Base-by-base conservation (phyloP, 53 echinoderm and acorn worm genomes). In the Paelopatides confundens region DNA sequence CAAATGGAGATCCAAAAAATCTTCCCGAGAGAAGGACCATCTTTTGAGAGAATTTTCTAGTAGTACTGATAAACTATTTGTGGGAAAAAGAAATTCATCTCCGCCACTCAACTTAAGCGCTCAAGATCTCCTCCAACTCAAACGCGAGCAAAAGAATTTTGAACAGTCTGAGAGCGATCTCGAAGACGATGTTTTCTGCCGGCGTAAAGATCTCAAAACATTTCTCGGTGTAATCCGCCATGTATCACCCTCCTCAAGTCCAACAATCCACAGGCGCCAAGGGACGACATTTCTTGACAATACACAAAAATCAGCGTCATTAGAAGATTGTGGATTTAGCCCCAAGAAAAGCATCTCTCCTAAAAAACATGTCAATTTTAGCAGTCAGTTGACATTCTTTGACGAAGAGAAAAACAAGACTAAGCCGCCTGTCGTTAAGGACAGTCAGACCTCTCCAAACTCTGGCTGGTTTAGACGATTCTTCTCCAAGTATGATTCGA, bases 401-500 rank as follows among this genome's bases (percentile, higher is more conserved):
- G 63, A 63, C 17, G 84, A 83, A 6, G 37, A 27, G 14, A 83
- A 36, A 1, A 65, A 63, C 38, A 36, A 28, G 15, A 83, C 63
- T 24, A 37, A 65, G 27, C 35, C 64, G 34, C 32, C 84, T 23
- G 63, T 37, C 54, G 84, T 83, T 35, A 83, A 65, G 47, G 65
- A 83, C 13, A 83, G 30, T 65, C 62, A 83, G 63, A 83, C 64
- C 84, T 83, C 84, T 1, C 84, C 84, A 0, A 83, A 48, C 48
- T n/a, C n/a, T n/a, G n/a, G 82, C 18, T 83, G 84, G 84, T 83
- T 83, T 23, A 83, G 84, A 65, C 33, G 64, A 83, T 83, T 83
- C 64, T 83, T 83, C 65, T 64, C 84, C 11, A 63, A 38, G 46
- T 37, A 63, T 37, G 46, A 30, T 27, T 37, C 38, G 15, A 37